phyloP scores from a whole-genome alignment of 2,888 invertebrate genomes.

The Parnassius mnemosyne region DNA sequence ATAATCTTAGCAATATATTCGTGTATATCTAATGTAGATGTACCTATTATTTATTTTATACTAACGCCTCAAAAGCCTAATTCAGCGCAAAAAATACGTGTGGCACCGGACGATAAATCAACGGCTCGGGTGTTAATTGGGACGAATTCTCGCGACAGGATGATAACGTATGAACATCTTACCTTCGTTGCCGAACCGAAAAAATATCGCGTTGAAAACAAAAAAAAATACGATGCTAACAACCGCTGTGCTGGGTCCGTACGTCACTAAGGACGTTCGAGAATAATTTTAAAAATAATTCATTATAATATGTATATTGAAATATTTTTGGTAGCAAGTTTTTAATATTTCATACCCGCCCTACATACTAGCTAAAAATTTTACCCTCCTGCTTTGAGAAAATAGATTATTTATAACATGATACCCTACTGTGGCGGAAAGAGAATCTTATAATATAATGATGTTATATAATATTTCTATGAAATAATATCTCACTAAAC shows the following conservation, averaged over 20 bases:
- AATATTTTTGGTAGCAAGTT: not conserved
- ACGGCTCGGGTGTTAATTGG: slow-evolving; percentile 72
- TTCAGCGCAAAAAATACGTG: slow-evolving; percentile 59
- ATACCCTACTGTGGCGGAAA: no score
- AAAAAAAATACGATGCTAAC: slow-evolving; percentile 25
- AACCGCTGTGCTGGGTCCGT: slow-evolving; percentile 10
- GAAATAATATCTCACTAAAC: no score
- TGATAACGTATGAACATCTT: slow-evolving; percentile 46
- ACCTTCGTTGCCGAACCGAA: slow-evolving; percentile 19
- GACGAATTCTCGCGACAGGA: slow-evolving; percentile 62
- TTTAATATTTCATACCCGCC: no score
- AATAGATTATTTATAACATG: no score
- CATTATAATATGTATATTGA: not conserved
- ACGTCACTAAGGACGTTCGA: slow-evolving; percentile 13
- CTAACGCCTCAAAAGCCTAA: slow-evolving; percentile 59
- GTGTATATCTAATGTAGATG: no score
- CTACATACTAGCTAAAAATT: no score
- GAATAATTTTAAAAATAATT: slow-evolving; percentile 13
- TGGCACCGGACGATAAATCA: slow-evolving; percentile 67
- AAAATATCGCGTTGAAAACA: slow-evolving; percentile 29
- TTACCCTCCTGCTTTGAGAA: no score
- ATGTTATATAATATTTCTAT: no score
- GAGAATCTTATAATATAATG: no score
- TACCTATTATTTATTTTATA: slow-evolving; percentile 31
- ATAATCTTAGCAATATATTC: no score